A percentile compares a stretch with the other conserved stretches of the same genome.
phyloP scores from a whole-genome alignment of 1,140 invertebrate genomes.

The Zaprionus lachaisei region DNA sequence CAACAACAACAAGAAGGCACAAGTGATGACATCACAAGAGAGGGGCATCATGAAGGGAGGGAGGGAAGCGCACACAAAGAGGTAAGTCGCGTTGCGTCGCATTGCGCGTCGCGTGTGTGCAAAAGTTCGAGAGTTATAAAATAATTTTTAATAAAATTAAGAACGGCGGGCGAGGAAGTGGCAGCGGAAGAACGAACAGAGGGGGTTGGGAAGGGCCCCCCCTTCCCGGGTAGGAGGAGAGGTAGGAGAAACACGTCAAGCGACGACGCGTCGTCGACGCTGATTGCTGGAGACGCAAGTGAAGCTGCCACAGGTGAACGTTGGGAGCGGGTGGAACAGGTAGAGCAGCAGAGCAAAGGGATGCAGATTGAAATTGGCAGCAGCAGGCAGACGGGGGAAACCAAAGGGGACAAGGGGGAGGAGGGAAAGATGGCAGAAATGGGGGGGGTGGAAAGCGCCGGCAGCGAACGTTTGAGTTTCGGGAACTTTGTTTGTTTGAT shows the following conservation, averaged over 20 bases:
- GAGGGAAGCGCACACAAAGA: not conserved
- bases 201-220: conserved; percentile 6
- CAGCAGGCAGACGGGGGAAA: not conserved
- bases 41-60: not conserved
- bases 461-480: conserved; percentile 52
- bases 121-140: conserved; percentile 72
- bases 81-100: conserved; percentile 16
- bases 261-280: conserved; percentile 55
- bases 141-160: conserved; percentile 83
- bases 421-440: not conserved
- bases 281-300: conserved; percentile 60
- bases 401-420: not conserved
- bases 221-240: too few relatives aligned
- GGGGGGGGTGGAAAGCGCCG: conserved; percentile 9
- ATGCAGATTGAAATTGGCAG: not conserved
- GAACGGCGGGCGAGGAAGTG: conserved; percentile 23
- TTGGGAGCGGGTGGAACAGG: not conserved
- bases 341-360: not conserved
- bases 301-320: conserved; percentile 44
- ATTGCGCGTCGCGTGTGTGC: conserved; percentile 14
- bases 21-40: not conserved
- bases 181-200: conserved; percentile 34
- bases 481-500: conserved; percentile 83
- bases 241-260: conserved; percentile 32
- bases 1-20: conserved; percentile 11